Evolutionary conservation across 2,797 vertebrate species (phyloP).

Genomic region (Sebastes aleutianus): DNA sequence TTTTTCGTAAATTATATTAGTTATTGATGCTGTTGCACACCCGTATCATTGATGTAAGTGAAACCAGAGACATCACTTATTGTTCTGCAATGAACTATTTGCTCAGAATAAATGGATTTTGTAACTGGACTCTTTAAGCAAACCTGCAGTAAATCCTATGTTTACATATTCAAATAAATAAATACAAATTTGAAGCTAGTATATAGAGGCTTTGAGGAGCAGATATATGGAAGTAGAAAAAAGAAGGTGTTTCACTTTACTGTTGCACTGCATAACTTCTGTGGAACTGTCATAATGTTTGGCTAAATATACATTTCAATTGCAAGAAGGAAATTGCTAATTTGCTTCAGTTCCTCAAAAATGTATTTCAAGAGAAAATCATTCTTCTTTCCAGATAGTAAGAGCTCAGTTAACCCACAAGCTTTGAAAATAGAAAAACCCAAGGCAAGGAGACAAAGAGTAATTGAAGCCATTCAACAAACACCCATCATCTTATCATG

Average conservation of each 20-base stretch:
- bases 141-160: not conserved
- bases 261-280: not conserved
- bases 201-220: not conserved
- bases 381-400: not conserved
- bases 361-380: not conserved
- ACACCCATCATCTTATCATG: conserved; percentile 18
- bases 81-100: not conserved
- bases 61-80: not conserved
- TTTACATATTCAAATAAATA: not conserved
- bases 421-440: not conserved
- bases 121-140: not conserved
- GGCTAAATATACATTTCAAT: not conserved
- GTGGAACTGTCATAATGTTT: not conserved
- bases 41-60: not conserved
- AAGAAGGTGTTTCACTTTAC: not conserved
- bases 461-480: not conserved
- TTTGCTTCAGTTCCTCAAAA: not conserved
- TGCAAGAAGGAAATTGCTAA: not conserved
- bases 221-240: not conserved
- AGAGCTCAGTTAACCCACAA: not conserved
- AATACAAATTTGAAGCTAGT: not conserved
- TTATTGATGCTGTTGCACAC: not conserved
- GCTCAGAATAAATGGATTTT: not conserved
- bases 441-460: not conserved
- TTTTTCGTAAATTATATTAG: not conserved